Percentiles rank a stretch among this genome's conserved stretches.
Evolutionary conservation across 1,140 invertebrate genomes (phyloP).

Genomic region (Pseudomyrmex sp.): DNA sequence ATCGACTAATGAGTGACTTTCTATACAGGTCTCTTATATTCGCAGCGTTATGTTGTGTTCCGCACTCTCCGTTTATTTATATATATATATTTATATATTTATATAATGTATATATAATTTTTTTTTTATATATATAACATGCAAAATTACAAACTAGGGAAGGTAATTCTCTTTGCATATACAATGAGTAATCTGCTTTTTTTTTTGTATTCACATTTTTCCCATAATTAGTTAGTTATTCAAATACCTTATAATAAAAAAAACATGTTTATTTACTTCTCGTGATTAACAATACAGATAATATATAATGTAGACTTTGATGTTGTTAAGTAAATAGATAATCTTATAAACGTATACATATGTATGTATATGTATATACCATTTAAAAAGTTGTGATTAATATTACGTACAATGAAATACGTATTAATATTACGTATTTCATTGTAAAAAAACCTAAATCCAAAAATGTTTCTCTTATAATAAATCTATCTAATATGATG

Average conservation of each 20-base stretch:
- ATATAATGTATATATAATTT: slow-evolving; percentile 60
- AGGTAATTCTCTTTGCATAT: slow-evolving; percentile 70
- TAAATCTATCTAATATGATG: background rate
- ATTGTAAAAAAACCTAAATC: background rate
- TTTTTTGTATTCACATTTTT: slow-evolving; percentile 65
- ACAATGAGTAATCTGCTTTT: slow-evolving; percentile 64
- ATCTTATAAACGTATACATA: background rate
- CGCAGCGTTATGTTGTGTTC: slow-evolving; percentile 27
- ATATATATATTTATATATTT: slow-evolving; percentile 56
- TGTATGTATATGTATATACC: background rate
- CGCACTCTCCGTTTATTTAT: slow-evolving; percentile 42
- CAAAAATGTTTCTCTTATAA: background rate
- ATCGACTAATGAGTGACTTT: slow-evolving; percentile 61
- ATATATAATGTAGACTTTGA: slow-evolving; percentile 55
- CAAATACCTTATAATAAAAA: slow-evolving; percentile 66
- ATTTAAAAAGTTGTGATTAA: no score
- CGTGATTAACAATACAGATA: slow-evolving; percentile 62
- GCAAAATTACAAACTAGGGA: slow-evolving; percentile 76
- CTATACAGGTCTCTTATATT: slow-evolving; percentile 58
- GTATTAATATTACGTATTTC: background rate
- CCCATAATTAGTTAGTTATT: slow-evolving; percentile 50
- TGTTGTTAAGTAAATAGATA: slow-evolving; percentile 76
- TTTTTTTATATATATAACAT: slow-evolving; percentile 65
- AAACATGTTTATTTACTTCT: slow-evolving; percentile 60
- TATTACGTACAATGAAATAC: background rate